Conservation (phyloP, 2,113 vertebrate genomes). For the Ptychochromis oligacanthus region DNA sequence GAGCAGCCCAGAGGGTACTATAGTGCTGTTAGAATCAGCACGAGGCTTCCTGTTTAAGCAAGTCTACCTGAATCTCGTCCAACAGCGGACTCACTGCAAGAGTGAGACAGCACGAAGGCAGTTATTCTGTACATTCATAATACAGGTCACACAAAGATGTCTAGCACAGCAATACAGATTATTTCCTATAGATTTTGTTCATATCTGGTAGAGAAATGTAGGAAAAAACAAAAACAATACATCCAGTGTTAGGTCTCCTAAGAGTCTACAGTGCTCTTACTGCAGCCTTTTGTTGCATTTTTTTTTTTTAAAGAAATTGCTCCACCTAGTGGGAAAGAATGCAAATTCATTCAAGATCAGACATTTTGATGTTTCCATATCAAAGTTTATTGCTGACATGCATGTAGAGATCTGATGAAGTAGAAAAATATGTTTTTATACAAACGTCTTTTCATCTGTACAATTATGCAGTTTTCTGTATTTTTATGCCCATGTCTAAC, state of each 20-base stretch:
- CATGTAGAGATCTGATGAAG: conserved; percentile 94
- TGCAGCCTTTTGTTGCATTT: background rate
- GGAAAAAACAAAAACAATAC: background rate
- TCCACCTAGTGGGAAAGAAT: conserved; percentile 59
- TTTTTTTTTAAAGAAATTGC: conserved; percentile 36
- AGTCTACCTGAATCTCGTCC: conserved; percentile 5
- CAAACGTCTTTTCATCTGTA: conserved; percentile 90
- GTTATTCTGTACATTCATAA: background rate
- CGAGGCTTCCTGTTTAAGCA: conserved; percentile 52
- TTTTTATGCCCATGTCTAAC: conserved; percentile 74
- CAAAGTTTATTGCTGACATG: conserved; percentile 98
- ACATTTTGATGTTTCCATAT: conserved; percentile 78
- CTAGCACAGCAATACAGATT: background rate
- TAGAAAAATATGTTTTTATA: conserved; percentile 99
- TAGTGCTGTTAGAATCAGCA: conserved; percentile 28
- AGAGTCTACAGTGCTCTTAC: background rate
- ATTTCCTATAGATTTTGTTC: background rate
- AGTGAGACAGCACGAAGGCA: background rate
- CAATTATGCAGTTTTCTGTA: conserved; percentile 84
- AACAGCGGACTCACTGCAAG: conserved; percentile 11
- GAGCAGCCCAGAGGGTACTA: background rate
- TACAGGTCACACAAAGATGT: background rate
- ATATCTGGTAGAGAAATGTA: conserved; percentile 5
- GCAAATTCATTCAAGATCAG: no score
- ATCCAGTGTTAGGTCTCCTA: background rate